Evolutionary conservation across 2,113 vertebrate species (phyloP).

Genomic region (Sclerurus mexicanus): DNA sequence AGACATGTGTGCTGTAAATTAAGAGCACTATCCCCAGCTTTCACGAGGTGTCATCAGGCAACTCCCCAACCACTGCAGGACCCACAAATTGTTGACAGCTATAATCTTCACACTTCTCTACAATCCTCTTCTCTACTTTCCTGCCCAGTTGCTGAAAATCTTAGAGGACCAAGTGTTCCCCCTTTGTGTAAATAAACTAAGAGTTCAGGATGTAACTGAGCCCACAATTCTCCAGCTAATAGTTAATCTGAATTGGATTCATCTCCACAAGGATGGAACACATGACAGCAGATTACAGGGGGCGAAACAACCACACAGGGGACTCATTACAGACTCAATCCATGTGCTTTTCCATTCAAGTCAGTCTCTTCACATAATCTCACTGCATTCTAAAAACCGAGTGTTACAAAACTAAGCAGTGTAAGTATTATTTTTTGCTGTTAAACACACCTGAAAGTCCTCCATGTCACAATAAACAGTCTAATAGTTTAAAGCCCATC

Average conservation of each 20-base stretch:
- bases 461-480: not conserved
- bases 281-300: not conserved
- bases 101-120: not conserved
- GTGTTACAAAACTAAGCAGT: not conserved
- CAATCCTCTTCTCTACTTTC: not conserved
- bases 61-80: not conserved
- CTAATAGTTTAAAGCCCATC: not conserved
- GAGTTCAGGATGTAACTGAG: not conserved
- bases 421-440: rapidly evolving
- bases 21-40: not conserved
- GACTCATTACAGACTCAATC: not conserved
- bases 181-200: not conserved
- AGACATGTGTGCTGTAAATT: not conserved
- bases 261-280: not conserved
- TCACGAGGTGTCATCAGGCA: not conserved
- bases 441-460: not conserved
- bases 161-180: not conserved
- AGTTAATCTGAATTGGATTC: not conserved
- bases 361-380: not conserved
- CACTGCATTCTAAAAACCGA: not conserved
- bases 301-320: not conserved
- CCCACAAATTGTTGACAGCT: not conserved
- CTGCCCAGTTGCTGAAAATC: not conserved
- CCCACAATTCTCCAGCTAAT: not conserved
- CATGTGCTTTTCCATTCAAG: not conserved